Evolutionary conservation across 2,113 vertebrate species (phyloP), one percentile per base, ranked within the genome.

Genomic region (Myiagra hebetior): DNA sequence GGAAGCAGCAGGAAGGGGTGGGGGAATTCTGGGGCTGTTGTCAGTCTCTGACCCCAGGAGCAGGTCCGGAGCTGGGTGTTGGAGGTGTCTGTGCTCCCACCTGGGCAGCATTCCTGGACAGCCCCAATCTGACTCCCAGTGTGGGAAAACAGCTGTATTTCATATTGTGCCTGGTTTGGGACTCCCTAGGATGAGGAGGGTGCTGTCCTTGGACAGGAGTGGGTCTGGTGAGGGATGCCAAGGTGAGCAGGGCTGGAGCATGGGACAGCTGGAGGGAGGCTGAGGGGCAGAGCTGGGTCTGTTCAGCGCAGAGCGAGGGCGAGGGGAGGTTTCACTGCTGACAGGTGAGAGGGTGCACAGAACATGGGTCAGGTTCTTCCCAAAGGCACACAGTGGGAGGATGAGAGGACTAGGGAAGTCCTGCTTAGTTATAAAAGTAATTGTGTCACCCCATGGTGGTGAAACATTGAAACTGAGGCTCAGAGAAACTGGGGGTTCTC

Each of bases 221-320:
- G 0, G 19, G 31, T 16, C 31, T 9, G 26, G 10, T 0, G 1
- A 13, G 37, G 70, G 50, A 24, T 64, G 33, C 50, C 30, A 6
- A 49, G 64, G 24, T 35, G 73, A 4, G 17, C 60, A 62, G 60
- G 53, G 33, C 39, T 73, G 70, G 64, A 70, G 65, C n/a, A 56
- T 0, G 1, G 39, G 9, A 15, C 5, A 4, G 22, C 1, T 0
- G 2, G 31, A 27, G 15, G 15, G 42, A 53, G 3, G 21, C n/a
- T 41, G 67, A 86, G n/a, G 30, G 56, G 27, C 30, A 39, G 57
- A 49, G 68, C 39, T 47, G 52, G 8, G 3, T 41, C n/a, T 68
- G 49, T 7, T 39, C 44, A 80, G 28, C 42, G 27, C 57, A 30
- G 64, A 28, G 50, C 2, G 42, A 44, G 49, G 33, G 17, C 0